Percentiles rank a stretch among this genome's conserved stretches.
Evolutionary conservation across 2,888 invertebrate species (phyloP).

Genomic region (Thereva nobilitata): DNA sequence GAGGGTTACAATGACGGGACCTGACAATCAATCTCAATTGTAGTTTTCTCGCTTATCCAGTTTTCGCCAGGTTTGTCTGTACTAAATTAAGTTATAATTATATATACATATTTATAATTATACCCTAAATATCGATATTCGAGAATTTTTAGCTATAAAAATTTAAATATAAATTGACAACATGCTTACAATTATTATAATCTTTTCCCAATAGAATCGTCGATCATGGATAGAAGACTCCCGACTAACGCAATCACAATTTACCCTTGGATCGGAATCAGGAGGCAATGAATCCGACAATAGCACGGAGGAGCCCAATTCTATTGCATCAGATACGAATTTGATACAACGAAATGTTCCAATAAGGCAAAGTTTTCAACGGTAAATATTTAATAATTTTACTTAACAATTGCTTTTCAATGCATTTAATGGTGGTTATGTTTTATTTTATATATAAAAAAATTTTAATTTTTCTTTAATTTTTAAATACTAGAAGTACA

Average conservation of each 20-base stretch:
- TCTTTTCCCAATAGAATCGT: conserved; percentile 63
- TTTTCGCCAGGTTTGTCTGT: too few relatives aligned
- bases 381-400: conserved; percentile 56
- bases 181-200: neutral
- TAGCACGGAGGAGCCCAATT: conserved; percentile 67
- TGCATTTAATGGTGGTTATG: conserved; percentile 13
- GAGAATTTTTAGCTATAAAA: too few relatives aligned
- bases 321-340: conserved; percentile 60
- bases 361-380: conserved; percentile 61
- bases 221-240: conserved; percentile 74
- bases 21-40: too few relatives aligned
- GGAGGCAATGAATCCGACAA: conserved; percentile 80
- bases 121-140: neutral
- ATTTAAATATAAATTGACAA: too few relatives aligned
- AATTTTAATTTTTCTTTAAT: conserved; percentile 44
- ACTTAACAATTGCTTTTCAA: neutral
- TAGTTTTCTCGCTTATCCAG: too few relatives aligned
- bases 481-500: conserved; percentile 51
- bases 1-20: too few relatives aligned
- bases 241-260: conserved; percentile 68
- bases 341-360: conserved; percentile 59
- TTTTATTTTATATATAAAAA: neutral
- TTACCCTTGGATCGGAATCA: conserved; percentile 70
- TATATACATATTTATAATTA: too few relatives aligned
- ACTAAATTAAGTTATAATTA: too few relatives aligned